Conservation (phyloP, 2,113 vertebrate genomes). For the Psilopsiagon aurifrons region DNA sequence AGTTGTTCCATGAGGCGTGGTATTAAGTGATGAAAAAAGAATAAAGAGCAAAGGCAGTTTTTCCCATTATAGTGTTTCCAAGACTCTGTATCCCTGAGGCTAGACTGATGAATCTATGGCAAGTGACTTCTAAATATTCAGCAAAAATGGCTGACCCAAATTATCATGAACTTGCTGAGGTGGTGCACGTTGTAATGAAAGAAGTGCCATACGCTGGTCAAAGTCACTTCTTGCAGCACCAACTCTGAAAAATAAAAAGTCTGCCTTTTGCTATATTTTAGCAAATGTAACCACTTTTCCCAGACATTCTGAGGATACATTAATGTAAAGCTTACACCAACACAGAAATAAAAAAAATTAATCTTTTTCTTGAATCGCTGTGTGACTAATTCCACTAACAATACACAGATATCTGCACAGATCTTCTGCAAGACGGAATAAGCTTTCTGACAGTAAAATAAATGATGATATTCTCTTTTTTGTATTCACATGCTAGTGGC, state of each 20-base stretch:
- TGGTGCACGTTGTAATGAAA: background rate
- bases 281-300: background rate
- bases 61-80: constrained; percentile 55
- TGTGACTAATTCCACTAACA: background rate
- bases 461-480: background rate
- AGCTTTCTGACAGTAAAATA: background rate
- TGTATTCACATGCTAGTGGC: background rate
- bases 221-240: background rate
- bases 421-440: background rate
- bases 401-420: background rate
- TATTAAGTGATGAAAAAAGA: constrained; percentile 57
- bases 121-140: constrained; percentile 53
- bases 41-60: constrained; percentile 52
- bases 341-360: background rate
- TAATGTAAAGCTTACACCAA: background rate
- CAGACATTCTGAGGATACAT: background rate
- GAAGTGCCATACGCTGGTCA: background rate
- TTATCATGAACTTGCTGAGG: constrained; percentile 19
- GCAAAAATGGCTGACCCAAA: constrained; percentile 30
- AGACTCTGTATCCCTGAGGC: constrained; percentile 39
- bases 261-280: background rate
- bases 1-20: constrained; percentile 53
- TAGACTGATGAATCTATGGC: constrained; percentile 28
- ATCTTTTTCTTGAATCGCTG: background rate
- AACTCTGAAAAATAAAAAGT: background rate